These are phyloP conservation scores for Stegana nigrithorax DNA, from an alignment of 2,888 invertebrate species.

Conservation along the genomic window DNA sequence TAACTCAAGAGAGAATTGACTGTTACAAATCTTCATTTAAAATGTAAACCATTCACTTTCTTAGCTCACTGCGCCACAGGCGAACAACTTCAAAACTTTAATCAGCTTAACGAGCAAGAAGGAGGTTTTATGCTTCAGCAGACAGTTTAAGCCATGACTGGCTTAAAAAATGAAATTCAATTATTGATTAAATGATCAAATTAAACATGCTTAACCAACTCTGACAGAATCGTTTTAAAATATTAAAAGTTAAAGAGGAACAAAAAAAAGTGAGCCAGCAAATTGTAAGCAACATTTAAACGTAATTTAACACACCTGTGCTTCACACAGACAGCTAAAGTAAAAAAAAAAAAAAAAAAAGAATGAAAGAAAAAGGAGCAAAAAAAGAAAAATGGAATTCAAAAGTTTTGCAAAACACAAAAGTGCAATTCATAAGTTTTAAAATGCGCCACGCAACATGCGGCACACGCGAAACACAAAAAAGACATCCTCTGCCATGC, in stretches of 20 bases:
- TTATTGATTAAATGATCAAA: constrained; percentile 4
- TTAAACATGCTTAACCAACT: too few relatives aligned
- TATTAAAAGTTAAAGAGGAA: neutral
- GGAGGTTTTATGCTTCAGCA: too few relatives aligned
- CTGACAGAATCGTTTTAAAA: too few relatives aligned
- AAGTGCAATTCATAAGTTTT: constrained; percentile 25
- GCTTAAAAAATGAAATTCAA: too few relatives aligned
- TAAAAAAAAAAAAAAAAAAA: neutral
- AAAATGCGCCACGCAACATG: constrained; percentile 11
- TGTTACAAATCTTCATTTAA: too few relatives aligned
- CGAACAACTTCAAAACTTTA: too few relatives aligned
- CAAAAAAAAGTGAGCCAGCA: neutral
- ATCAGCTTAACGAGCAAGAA: too few relatives aligned
- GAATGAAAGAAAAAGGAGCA: neutral
- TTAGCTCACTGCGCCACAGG: too few relatives aligned
- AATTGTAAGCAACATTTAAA: constrained; percentile 31
- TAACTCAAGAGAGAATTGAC: too few relatives aligned
- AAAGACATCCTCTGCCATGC: constrained; percentile 19
- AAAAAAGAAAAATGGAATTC: neutral
- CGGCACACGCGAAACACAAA: constrained; percentile 4
- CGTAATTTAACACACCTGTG: constrained; percentile 26
- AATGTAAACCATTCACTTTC: too few relatives aligned
- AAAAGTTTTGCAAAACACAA: constrained; percentile 22
- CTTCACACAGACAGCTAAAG: neutral
- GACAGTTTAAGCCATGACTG: too few relatives aligned